Evolutionary conservation across 2,797 vertebrate species (phyloP), one percentile per base, ranked within the genome.

Genomic region (Rhincodon typus): DNA sequence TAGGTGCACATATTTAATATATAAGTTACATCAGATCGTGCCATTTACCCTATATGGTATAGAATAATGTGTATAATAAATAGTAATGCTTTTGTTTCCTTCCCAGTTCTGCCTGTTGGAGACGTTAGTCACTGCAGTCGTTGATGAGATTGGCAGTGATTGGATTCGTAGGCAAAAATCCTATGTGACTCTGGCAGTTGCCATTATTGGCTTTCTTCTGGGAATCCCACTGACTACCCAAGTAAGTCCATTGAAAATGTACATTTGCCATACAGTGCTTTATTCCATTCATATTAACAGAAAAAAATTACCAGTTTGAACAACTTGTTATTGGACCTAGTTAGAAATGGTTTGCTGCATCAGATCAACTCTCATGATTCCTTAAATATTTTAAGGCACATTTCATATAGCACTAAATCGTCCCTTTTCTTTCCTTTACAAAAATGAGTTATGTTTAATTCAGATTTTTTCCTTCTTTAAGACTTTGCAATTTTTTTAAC

Each of bases 161-260:
- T 99, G 99, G 99, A 99, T 99, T 96, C 98, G 99, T 94, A 98
- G 97, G 96, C 98, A 98, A 96, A 99, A 99, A 97, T 98, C 98
- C 0, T 96, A 98, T 0, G 98, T 99, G 96, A 99, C 99, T 0
- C 96, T 99, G 74, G 98, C 97, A 0, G 98, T 99, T 96, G 99
- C 99, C 0, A 1, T 99, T 2, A 96, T 96, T 0, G 99, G 99
- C 95, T 99, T 99, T 96, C 97, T 99, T 34, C 97, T 99, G 96
- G 99, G 99, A 0, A 97, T 99, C 77, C 99, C 99, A 0, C 98
- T 99, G 95, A 99, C 99, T 50, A 99, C 98, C 0, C 99, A 96
- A 98, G 99, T 99, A 96, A 87, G 96, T 34, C 17, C 34, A 87
- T 34, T 42, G 38, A 27, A 23, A 93, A 94, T 94, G 69, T 70